Evolutionary conservation across 1,140 invertebrate genomes (phyloP), one percentile per base, ranked within the genome.

Genomic region (Macrosteles quadrilineatus): DNA sequence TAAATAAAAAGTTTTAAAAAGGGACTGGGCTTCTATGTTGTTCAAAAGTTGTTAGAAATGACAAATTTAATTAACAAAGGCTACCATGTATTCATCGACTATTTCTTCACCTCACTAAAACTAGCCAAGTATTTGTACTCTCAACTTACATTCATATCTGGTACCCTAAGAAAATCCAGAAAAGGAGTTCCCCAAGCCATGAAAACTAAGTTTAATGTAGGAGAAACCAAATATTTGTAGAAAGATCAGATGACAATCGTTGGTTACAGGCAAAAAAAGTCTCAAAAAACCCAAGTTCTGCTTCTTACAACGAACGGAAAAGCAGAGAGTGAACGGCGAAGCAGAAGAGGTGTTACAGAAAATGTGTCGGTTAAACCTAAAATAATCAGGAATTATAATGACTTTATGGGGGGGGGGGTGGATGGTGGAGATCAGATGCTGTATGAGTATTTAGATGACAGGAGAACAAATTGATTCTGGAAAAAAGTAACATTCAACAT

Each of bases 211-310:
- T 43, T 50, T 68, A 36, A 19, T 17, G 31, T 50, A 12, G 11
- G 27, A 50, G 66, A 68, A 55, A 68, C 31, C 11, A 55, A 43
- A 30, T 68, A 68, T 68, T 19, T 53, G 25, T 53, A 45, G 27
- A 12, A 19, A 14, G 27, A 55, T 25, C 6, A 50, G 27, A 1
- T 68, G 6, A 23, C 53, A n/a, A 19, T 68, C 4, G 19, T 68
- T 9, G 66, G 66, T 14, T 50, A 11, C 30, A 40, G 57, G 66
- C 4, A 71, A 23, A 71, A 71, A 36, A 64, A 71, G 23, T 31
- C 21, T 19, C 64, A 71, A 31, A 69, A 59, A 59, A 66, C 70
- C 6, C 70, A 66, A 68, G 70, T 71, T 40, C 30, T 71, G 19
- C 47, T 69, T 1, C 29, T 71, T 25, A 40, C 67, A 12, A 71